These are phyloP conservation scores for Mustela nigripes DNA, from an alignment of 2,113 vertebrate species.

Conservation along the genomic window DNA sequence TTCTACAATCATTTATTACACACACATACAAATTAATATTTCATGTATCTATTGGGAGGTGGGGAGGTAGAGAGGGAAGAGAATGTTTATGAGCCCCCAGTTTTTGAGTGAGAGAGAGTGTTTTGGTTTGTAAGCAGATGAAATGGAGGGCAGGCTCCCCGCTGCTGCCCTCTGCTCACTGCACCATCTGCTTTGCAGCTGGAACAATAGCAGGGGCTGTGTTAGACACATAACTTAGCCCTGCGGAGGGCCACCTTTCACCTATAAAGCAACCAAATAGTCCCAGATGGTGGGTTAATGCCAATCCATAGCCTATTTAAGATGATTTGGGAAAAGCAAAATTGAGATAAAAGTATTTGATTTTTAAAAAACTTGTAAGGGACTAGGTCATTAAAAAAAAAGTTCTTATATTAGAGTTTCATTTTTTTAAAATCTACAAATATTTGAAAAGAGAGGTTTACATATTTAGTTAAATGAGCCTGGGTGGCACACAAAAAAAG, in stretches of 20 bases:
- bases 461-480: neutral
- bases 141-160: neutral
- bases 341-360: neutral
- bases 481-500: neutral
- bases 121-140: neutral
- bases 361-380: neutral
- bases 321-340: neutral
- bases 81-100: neutral
- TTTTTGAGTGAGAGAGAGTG: neutral
- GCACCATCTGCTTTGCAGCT: slow-evolving; percentile 45
- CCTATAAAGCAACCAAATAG: slow-evolving; percentile 21
- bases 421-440: neutral
- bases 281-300: neutral
- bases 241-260: slow-evolving; percentile 29
- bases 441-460: slow-evolving; percentile 11
- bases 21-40: slow-evolving; percentile 11
- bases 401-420: neutral
- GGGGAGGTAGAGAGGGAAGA: neutral
- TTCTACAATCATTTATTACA: slow-evolving; percentile 30
- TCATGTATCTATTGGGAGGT: neutral
- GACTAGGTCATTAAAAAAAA: slow-evolving; percentile 16
- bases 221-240: slow-evolving; percentile 31
- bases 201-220: neutral
- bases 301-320: slow-evolving; percentile 19
- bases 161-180: slow-evolving; percentile 3